Evolutionary conservation across 2,797 vertebrate genomes (phyloP).

Genomic region (Coccyzus lansbergi): DNA sequence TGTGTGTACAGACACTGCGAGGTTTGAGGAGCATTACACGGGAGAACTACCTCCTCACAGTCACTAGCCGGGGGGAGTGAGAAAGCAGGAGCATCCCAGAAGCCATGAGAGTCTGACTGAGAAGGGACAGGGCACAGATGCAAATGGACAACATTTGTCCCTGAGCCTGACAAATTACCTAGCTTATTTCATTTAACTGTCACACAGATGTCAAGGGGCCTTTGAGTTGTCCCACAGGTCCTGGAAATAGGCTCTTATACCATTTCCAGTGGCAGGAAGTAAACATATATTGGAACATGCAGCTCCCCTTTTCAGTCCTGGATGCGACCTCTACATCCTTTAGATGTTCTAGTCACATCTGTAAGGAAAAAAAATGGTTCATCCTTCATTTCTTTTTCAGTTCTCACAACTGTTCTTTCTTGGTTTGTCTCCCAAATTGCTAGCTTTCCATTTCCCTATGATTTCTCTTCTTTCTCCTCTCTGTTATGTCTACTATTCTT

Average conservation of each 20-base stretch:
- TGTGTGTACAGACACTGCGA: background rate
- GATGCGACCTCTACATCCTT: background rate
- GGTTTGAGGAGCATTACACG: background rate
- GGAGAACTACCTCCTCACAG: background rate
- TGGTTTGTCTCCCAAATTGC: background rate
- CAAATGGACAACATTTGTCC: background rate
- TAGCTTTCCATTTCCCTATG: background rate
- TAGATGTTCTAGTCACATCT: background rate
- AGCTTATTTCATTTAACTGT: background rate
- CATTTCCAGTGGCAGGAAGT: background rate
- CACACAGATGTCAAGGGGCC: background rate
- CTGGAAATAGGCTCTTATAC: background rate
- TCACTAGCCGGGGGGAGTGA: background rate
- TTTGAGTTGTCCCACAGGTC: background rate
- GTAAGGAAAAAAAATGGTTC: background rate
- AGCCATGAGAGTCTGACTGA: background rate
- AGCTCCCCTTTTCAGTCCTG: background rate
- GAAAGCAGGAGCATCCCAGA: background rate
- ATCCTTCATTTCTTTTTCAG: background rate
- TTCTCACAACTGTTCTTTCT: background rate
- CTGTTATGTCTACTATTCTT: background rate
- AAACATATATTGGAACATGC: background rate
- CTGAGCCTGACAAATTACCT: background rate
- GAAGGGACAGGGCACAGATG: background rate
- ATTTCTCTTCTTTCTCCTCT: background rate